phyloP scores from a whole-genome alignment of 2,888 invertebrate species.

The Agrochola circellaris region DNA sequence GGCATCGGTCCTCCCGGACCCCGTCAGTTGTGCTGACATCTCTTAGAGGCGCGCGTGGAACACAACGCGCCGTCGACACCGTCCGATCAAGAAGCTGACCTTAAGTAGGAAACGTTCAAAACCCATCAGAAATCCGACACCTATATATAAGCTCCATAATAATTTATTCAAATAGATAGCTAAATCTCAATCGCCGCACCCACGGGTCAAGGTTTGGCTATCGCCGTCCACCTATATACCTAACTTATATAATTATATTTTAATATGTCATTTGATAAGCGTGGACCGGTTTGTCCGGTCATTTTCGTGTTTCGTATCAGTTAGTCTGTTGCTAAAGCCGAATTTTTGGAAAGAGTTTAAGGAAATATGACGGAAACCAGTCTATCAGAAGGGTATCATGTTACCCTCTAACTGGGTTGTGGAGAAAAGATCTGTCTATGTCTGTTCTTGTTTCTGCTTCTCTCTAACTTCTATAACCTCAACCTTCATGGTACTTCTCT shows the following conservation, averaged over 20 bases:
- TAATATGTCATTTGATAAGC: constrained; percentile 46
- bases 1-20: too few species aligned
- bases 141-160: too few species aligned
- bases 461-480: too few species aligned
- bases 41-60: too few species aligned
- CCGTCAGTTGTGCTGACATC: too few species aligned
- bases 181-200: constrained; percentile 7
- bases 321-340: neutral
- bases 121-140: neutral
- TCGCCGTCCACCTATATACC: constrained; percentile 26
- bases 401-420: neutral
- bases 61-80: too few species aligned
- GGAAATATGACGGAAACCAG: neutral
- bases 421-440: too few species aligned
- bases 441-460: too few species aligned
- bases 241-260: constrained; percentile 37
- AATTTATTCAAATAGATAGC: neutral
- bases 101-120: neutral
- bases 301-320: neutral
- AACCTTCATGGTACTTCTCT: too few species aligned
- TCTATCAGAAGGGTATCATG: neutral
- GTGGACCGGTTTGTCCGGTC: constrained; percentile 33
- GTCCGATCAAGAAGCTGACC: too few species aligned
- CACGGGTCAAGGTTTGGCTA: constrained; percentile 35
- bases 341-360: neutral